These are phyloP conservation scores for Sialis fuliginosa DNA, from an alignment of 2,888 invertebrate species.

Conservation along the genomic window DNA sequence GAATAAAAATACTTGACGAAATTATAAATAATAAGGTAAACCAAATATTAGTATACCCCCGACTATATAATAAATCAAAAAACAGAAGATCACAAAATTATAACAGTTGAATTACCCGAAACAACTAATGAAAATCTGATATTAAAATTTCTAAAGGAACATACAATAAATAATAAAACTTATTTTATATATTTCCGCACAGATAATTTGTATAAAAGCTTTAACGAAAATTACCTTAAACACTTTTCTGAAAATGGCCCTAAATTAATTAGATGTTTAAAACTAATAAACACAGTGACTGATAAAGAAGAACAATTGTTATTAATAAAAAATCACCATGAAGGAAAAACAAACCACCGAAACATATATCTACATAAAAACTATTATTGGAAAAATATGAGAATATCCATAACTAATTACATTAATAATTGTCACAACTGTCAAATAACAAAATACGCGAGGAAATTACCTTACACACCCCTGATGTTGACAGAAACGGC, in stretches of 20 bases:
- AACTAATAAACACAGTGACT: constrained; percentile 3
- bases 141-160: constrained; percentile 1
- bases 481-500: not conserved
- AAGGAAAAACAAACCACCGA: constrained; percentile 8
- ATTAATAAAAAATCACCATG: constrained; percentile 6
- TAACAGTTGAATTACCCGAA: constrained; percentile 3
- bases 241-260: not conserved
- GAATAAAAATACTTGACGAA: constrained; percentile 3
- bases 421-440: not conserved
- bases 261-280: constrained; percentile 5
- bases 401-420: not conserved
- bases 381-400: constrained; percentile 6
- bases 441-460: not conserved
- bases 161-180: not conserved
- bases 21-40: constrained; percentile 5
- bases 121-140: constrained; percentile 2
- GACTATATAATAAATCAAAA: constrained; percentile 1
- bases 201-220: not conserved
- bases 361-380: constrained; percentile 5
- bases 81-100: constrained; percentile 3
- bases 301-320: constrained; percentile 4
- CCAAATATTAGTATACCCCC: constrained; percentile 3
- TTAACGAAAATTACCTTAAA: not conserved
- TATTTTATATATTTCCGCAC: not conserved
- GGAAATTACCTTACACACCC: not conserved